Base-by-base conservation (phyloP, 2,797 vertebrate genomes). In the Sebastolobus alascanus region DNA sequence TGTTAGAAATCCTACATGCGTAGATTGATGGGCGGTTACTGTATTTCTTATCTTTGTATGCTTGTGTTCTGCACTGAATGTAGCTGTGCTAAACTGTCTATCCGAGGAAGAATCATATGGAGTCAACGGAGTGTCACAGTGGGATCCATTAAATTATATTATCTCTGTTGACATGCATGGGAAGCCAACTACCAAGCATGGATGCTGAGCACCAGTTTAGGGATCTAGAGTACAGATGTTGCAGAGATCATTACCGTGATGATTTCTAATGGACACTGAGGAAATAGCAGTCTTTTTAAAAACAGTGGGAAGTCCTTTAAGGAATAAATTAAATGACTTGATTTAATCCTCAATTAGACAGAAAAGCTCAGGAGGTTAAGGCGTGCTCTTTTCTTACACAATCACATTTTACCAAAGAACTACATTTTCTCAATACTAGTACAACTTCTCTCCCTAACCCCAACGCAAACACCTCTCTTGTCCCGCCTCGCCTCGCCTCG, bases 401-500 rank as follows among this genome's bases (percentile, higher is more conserved):
- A 16, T 59, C 40, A 40, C 12, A 8, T 75, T 68, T 60, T 6
- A 29, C 3, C 16, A 18, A 22, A 43, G 61, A 18, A n/a, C 22
- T 6, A 2, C 22, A 33, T 64, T 66, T 69, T 75, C 12, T 65
- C 29, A 22, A 4, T 37, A 55, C 7, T 5, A 56, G n/a, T 8
- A 6, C 33, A 76, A 75, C 75, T 75, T 71, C 50, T 46, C 22
- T 4, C n/a, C 20, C 43, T 18, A 76, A n/a, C 50, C 38, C 66
- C 4, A 74, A 80, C 58, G 79, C 77, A 43, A 74, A 68, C 69
- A 60, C n/a, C 38, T 73, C 65, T 29, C 77, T 37, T 63, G 80
- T 69, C 86, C 92, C 91, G 90, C 87, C 73, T 79, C 59, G 86
- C 84, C 87, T 79, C 64, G 87, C 86, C 83, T 75, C 8, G 50